Percentiles rank a stretch among this genome's conserved stretches.
These are phyloP conservation scores for Phania funesta DNA, from an alignment of 2,888 invertebrate genomes.

Conservation along the genomic window DNA sequence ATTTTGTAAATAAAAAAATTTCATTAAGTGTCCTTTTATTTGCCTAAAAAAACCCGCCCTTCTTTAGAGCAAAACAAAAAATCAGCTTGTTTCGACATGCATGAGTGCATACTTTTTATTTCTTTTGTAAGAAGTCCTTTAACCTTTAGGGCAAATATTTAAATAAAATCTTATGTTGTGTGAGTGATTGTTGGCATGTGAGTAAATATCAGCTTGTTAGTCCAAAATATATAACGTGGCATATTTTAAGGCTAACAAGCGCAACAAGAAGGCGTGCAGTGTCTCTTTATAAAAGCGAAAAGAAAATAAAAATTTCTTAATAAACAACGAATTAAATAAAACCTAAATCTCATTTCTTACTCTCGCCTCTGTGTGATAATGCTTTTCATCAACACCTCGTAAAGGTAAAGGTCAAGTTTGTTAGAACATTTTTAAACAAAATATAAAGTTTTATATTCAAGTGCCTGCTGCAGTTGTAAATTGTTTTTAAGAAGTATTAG, in stretches of 20 bases:
- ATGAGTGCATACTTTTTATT: background rate
- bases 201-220: background rate
- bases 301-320: background rate
- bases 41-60: background rate
- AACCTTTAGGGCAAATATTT: conserved; percentile 52
- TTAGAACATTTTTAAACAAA: background rate
- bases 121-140: conserved; percentile 50
- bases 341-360: background rate
- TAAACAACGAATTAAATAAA: background rate
- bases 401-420: conserved; percentile 64
- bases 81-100: background rate
- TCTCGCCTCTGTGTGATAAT: background rate
- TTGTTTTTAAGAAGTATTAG: conserved; percentile 3
- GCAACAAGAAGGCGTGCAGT: too few relatives aligned
- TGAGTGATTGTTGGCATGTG: background rate
- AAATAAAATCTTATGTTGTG: conserved; percentile 32
- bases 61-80: background rate
- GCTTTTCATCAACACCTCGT: conserved; percentile 3
- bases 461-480: background rate
- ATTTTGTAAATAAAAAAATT: background rate
- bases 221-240: conserved; percentile 20
- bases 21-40: conserved; percentile 36
- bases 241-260: conserved; percentile 56
- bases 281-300: background rate
- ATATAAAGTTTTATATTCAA: background rate